phyloP scores from a whole-genome alignment of 1,140 invertebrate genomes.

The Drosophila tsacasi region DNA sequence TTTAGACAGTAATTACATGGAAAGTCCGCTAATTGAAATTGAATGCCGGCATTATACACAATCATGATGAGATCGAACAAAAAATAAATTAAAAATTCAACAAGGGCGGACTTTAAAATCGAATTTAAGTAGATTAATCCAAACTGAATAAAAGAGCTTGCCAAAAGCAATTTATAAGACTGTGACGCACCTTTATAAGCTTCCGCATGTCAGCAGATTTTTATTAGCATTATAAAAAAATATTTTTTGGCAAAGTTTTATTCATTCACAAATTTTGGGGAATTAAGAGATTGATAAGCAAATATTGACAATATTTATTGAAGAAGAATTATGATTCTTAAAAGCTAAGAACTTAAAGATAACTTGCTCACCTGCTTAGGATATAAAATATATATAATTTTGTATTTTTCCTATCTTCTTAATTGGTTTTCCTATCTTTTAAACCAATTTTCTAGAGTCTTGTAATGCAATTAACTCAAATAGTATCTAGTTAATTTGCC shows the following conservation, averaged over 20 bases:
- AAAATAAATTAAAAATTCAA: not conserved
- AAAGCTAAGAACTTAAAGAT: not conserved
- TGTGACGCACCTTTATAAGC: not conserved
- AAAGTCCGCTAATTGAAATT: slow-evolving; percentile 60
- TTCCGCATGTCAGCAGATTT: slow-evolving; percentile 11
- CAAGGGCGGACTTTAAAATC: not conserved
- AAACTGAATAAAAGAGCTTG: not conserved
- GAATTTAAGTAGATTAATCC: not conserved
- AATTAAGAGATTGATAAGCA: not conserved
- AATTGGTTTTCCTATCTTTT: too few relatives aligned
- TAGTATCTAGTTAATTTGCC: not conserved
- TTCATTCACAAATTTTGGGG: slow-evolving; percentile 5
- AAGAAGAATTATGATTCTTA: not conserved
- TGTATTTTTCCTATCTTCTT: not conserved
- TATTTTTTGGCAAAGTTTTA: not conserved
- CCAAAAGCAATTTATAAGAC: not conserved
- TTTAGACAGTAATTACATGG: slow-evolving; percentile 62
- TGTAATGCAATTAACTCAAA: slow-evolving; percentile 25
- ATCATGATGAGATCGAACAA: slow-evolving; percentile 5
- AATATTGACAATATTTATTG: not conserved
- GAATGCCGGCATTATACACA: slow-evolving; percentile 15
- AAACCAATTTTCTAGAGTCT: not conserved
- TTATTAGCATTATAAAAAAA: not conserved
- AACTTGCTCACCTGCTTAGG: not conserved
- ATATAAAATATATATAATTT: not conserved